A percentile compares a stretch with the other conserved stretches of the same genome.
These are phyloP conservation scores for Byasa hedistus DNA, from an alignment of 2,888 invertebrate genomes.

Conservation along the genomic window DNA sequence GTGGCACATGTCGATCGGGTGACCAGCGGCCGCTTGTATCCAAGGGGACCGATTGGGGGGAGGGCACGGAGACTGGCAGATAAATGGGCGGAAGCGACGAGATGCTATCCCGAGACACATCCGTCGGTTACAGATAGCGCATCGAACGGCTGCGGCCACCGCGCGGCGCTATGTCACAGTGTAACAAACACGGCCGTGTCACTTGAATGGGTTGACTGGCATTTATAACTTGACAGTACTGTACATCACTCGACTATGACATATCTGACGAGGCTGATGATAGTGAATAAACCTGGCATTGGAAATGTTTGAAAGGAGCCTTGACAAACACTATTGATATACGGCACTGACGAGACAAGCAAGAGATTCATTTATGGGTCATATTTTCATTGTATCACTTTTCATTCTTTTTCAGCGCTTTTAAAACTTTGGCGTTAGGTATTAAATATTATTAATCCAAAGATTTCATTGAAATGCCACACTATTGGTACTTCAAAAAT, in stretches of 20 bases:
- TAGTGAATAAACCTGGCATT: not conserved
- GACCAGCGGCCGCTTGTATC: not conserved
- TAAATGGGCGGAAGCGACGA: slow-evolving; percentile 32
- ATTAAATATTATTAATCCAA: no score
- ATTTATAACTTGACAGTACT: slow-evolving; percentile 3
- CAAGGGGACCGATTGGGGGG: slow-evolving; percentile 12
- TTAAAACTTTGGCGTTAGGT: no score
- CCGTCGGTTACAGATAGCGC: slow-evolving; percentile 30
- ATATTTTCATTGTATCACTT: no score
- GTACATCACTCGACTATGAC: not conserved
- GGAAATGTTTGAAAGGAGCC: no score
- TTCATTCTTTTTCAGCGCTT: no score
- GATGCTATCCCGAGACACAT: slow-evolving; percentile 32
- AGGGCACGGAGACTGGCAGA: slow-evolving; percentile 28
- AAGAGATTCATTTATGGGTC: no score
- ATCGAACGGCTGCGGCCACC: slow-evolving; percentile 27
- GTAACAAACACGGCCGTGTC: slow-evolving; percentile 9
- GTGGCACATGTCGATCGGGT: slow-evolving; percentile 6
- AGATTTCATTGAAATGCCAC: no score
- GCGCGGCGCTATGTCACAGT: slow-evolving; percentile 22
- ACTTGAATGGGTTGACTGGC: slow-evolving; percentile 10
- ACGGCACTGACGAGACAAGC: no score
- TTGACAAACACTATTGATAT: no score
- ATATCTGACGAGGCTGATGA: not conserved
- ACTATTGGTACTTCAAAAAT: no score